Percentiles rank a stretch among this genome's conserved stretches.
These are phyloP conservation scores for Chrysemys picta DNA, from an alignment of 2,113 vertebrate genomes.

Conservation along the genomic window DNA sequence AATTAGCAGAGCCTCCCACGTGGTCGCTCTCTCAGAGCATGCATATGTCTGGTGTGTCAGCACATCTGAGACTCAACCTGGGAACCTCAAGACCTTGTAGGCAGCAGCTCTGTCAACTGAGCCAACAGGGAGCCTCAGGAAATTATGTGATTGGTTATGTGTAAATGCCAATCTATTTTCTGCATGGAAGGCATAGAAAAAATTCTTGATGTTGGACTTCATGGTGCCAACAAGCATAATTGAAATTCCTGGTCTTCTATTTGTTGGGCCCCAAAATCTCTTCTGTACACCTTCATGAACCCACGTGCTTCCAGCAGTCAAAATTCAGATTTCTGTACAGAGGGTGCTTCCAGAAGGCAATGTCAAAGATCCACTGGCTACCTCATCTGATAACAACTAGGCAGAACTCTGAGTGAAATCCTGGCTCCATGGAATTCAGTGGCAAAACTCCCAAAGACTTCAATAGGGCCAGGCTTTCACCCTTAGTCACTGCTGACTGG, in stretches of 20 bases:
- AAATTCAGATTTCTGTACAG: not conserved
- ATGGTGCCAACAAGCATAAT: not conserved
- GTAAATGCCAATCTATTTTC: not conserved
- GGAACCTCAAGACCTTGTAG: not conserved
- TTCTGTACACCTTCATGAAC: not conserved
- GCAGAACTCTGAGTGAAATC: not conserved
- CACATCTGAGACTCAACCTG: not conserved
- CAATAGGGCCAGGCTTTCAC: not conserved
- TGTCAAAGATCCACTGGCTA: not conserved
- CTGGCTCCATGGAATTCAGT: not conserved
- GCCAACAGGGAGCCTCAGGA: not conserved
- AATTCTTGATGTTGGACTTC: not conserved
- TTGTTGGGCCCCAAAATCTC: fast-evolving
- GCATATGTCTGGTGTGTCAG: not conserved
- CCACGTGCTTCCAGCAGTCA: not conserved
- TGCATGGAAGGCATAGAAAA: not conserved
- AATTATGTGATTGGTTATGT: not conserved
- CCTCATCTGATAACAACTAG: not conserved
- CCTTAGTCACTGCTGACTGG: not conserved
- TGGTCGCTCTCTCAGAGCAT: not conserved
- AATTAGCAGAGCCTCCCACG: not conserved
- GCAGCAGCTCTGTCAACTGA: not conserved
- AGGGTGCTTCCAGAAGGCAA: not conserved
- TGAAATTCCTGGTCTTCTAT: not conserved
- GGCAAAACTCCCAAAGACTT: not conserved